Evolutionary conservation across 2,888 invertebrate species (phyloP).

Genomic region (Cryptocheilus praepositus): DNA sequence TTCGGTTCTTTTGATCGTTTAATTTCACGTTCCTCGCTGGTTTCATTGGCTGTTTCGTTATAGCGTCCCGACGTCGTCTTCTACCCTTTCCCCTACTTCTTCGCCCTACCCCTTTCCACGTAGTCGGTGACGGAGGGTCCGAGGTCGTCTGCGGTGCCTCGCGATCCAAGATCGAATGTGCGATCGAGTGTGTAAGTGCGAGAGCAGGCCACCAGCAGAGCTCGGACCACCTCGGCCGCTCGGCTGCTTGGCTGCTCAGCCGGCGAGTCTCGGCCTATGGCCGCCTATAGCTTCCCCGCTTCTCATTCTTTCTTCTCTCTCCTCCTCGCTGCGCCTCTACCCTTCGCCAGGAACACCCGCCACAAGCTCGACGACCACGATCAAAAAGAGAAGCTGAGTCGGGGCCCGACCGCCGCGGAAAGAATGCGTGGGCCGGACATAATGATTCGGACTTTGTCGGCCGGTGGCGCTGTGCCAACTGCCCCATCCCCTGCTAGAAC

Average conservation of each 20-base stretch:
- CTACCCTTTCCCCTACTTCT: background rate
- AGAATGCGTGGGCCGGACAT: constrained; percentile 70
- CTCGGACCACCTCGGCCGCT: constrained; percentile 70
- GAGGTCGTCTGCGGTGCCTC: constrained; percentile 59
- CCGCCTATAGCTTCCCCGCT: constrained; percentile 15
- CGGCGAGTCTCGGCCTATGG: constrained; percentile 17
- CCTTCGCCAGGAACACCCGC: constrained; percentile 31
- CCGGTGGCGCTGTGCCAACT: constrained; percentile 49
- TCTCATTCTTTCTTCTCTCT: constrained; percentile 20
- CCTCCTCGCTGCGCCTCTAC: constrained; percentile 17
- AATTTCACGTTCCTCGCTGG: constrained; percentile 1
- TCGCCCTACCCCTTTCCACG: constrained; percentile 37
- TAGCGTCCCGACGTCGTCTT: constrained; percentile 11
- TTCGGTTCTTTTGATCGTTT: constrained; percentile 23
- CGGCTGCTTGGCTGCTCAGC: constrained; percentile 43
- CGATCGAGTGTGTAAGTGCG: constrained; percentile 74
- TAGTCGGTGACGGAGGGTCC: constrained; percentile 57
- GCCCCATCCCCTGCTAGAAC: constrained; percentile 35
- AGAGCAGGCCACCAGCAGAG: constrained; percentile 75
- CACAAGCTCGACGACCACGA: constrained; percentile 44
- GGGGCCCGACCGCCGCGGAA: constrained; percentile 56
- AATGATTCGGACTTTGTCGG: constrained; percentile 71
- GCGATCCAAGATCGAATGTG: constrained; percentile 68
- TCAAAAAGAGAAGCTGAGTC: constrained; percentile 57
- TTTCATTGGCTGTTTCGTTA: constrained; percentile 34